Evolutionary conservation across 1,140 invertebrate genomes (phyloP).

Genomic region (Drusus annulatus): DNA sequence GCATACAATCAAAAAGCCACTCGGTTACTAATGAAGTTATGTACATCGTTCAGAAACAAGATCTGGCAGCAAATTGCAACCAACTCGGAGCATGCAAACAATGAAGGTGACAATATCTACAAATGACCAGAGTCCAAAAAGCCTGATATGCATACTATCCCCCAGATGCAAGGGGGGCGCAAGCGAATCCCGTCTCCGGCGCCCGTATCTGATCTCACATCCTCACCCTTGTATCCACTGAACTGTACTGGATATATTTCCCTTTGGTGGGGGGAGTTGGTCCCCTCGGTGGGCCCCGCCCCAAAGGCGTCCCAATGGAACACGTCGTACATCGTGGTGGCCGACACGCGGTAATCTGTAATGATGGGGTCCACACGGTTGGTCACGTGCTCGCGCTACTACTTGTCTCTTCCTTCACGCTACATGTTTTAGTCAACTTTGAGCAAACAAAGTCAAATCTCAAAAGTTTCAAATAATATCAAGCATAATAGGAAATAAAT

Average conservation of each 20-base stretch:
- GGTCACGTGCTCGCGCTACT: no score
- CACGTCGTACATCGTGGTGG: constrained; percentile 83
- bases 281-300: constrained; percentile 22
- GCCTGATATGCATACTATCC: constrained; percentile 49
- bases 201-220: not conserved
- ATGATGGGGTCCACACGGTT: constrained; percentile 34
- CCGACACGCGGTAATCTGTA: constrained; percentile 77
- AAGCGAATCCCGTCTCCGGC: constrained; percentile 19
- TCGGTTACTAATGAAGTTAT: no score
- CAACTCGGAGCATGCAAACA: constrained; percentile 20
- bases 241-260: constrained; percentile 32
- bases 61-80: constrained; percentile 1
- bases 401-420: no score
- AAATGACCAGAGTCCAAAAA: constrained; percentile 44
- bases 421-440: no score
- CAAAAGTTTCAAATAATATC: no score
- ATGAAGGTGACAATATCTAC: constrained; percentile 29
- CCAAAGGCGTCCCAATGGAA: constrained; percentile 75
- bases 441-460: no score
- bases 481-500: no score
- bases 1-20: no score
- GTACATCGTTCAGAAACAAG: not conserved
- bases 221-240: constrained; percentile 54
- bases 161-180: constrained; percentile 50
- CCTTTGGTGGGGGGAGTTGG: not conserved